Percentiles rank a stretch among this genome's conserved stretches.
Conservation (phyloP, 2,888 invertebrate species). For the Leptura quadrifasciata region DNA sequence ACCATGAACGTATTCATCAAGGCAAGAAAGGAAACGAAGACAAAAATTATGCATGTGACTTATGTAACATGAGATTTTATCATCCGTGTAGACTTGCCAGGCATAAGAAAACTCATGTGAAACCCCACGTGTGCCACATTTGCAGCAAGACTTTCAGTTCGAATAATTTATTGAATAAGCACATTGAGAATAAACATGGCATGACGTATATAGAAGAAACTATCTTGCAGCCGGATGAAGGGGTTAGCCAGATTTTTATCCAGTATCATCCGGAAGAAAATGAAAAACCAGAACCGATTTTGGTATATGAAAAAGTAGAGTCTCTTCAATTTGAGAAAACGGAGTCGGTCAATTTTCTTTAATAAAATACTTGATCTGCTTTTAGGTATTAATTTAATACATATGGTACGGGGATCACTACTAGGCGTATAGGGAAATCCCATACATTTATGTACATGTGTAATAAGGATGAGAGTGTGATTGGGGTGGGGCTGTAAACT, state of each 20-base stretch:
- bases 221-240: constrained; percentile 37
- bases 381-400: neutral
- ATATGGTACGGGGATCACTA: neutral
- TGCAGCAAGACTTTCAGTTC: constrained; percentile 65
- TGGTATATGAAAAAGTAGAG: constrained; percentile 20
- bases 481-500: too few relatives aligned
- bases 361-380: neutral
- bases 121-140: constrained; percentile 63
- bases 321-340: constrained; percentile 1
- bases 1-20: constrained; percentile 65
- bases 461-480: too few relatives aligned
- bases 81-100: constrained; percentile 73
- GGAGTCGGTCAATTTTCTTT: neutral
- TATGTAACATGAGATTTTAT: constrained; percentile 67
- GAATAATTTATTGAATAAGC: constrained; percentile 62
- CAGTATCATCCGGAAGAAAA: constrained; percentile 22
- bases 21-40: constrained; percentile 59
- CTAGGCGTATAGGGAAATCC: too few relatives aligned
- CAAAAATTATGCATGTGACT: constrained; percentile 66
- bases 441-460: too few relatives aligned
- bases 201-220: constrained; percentile 34
- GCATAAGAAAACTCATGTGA: constrained; percentile 74
- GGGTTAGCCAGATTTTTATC: constrained; percentile 38
- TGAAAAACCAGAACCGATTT: constrained; percentile 4
- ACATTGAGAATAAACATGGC: constrained; percentile 62